Evolutionary conservation across 2,888 invertebrate species (phyloP).

Genomic region (Ptychoptera contaminata): DNA sequence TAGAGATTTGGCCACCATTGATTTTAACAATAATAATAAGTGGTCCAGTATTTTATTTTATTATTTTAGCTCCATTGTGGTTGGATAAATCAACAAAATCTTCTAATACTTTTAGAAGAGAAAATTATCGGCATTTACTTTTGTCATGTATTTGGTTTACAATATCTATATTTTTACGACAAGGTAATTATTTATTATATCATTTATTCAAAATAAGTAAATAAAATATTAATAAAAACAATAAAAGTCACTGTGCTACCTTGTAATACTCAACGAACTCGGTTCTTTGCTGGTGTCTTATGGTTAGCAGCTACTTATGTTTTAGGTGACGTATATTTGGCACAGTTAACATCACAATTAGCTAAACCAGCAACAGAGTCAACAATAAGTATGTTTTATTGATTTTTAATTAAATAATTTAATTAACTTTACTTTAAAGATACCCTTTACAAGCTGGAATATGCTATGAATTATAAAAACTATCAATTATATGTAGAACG

Average conservation of each 20-base stretch:
- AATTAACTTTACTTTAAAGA: conserved; percentile 17
- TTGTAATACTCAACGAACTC: conserved; percentile 45
- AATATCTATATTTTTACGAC: conserved; percentile 49
- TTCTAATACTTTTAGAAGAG: conserved; percentile 14
- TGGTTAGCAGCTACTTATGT: conserved; percentile 64
- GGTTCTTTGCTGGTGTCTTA: conserved; percentile 50
- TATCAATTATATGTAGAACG: conserved; percentile 55
- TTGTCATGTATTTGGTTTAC: conserved; percentile 58
- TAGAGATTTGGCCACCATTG: conserved; percentile 61
- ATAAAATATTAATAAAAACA: too few species aligned
- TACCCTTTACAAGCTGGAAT: conserved; percentile 45
- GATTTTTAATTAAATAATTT: neutral
- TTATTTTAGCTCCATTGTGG: conserved; percentile 42
- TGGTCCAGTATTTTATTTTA: conserved; percentile 51
- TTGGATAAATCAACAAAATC: conserved; percentile 8
- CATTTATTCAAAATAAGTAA: too few species aligned
- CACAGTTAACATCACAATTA: conserved; percentile 57
- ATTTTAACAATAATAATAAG: conserved; percentile 45
- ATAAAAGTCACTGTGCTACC: conserved; percentile 22
- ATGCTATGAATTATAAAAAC: conserved; percentile 44
- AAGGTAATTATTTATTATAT: too few species aligned
- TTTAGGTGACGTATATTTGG: conserved; percentile 63
- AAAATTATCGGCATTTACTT: conserved; percentile 29
- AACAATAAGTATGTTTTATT: conserved; percentile 33
- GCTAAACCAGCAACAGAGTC: conserved; percentile 55